Evolutionary conservation across 2,113 vertebrate species (phyloP).

Genomic region (Corydoras maculifer): DNA sequence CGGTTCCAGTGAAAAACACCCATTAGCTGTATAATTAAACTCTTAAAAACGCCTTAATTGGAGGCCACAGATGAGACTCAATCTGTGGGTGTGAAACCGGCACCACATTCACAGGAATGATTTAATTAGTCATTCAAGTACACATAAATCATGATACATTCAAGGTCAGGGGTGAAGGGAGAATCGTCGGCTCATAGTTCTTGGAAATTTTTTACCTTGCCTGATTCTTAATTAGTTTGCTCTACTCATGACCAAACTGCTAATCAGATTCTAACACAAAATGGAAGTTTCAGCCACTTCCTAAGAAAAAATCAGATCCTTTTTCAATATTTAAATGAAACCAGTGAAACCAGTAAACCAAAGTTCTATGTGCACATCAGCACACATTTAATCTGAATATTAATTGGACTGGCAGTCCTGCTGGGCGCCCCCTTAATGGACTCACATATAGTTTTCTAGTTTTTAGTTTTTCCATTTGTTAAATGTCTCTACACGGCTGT

Average conservation of each 20-base stretch:
- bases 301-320: too few species aligned
- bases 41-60: background rate
- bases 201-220: slow-evolving; percentile 8
- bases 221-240: slow-evolving; percentile 21
- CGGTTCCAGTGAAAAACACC: slow-evolving; percentile 4
- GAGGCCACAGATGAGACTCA: background rate
- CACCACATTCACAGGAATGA: slow-evolving; percentile 15
- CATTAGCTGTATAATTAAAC: slow-evolving; percentile 10
- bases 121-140: slow-evolving; percentile 25
- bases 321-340: too few species aligned
- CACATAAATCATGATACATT: slow-evolving; percentile 25
- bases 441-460: too few species aligned
- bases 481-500: too few species aligned
- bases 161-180: slow-evolving; percentile 23
- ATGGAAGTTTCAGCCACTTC: background rate
- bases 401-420: too few species aligned
- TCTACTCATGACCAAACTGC: slow-evolving; percentile 1
- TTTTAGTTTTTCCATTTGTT: too few species aligned
- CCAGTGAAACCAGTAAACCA: too few species aligned
- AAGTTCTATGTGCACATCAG: too few species aligned
- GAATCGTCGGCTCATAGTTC: background rate
- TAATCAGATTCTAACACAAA: slow-evolving; percentile 2
- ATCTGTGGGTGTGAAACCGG: background rate
- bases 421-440: too few species aligned
- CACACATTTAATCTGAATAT: too few species aligned